phyloP scores from a whole-genome alignment of 2,888 invertebrate species.

The Cosmia pyralina region DNA sequence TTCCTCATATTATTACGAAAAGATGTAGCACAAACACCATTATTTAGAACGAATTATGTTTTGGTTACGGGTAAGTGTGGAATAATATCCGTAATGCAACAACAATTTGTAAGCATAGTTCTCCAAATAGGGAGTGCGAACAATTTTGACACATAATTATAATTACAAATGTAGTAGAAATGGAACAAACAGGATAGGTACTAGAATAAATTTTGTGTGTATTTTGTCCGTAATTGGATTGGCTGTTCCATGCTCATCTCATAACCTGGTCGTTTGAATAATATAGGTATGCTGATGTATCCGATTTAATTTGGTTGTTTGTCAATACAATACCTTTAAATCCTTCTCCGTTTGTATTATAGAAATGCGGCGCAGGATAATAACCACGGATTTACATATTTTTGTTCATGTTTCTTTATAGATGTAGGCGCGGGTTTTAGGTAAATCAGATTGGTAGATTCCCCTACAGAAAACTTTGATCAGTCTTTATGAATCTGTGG shows the following conservation, averaged over 20 bases:
- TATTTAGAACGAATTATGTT: constrained; percentile 37
- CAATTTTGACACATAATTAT: constrained; percentile 42
- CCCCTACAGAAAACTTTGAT: not conserved
- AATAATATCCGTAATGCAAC: constrained; percentile 18
- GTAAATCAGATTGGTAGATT: not conserved
- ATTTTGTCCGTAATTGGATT: constrained; percentile 64
- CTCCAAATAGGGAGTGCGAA: constrained; percentile 24
- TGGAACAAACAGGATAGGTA: constrained; percentile 62
- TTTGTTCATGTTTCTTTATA: not conserved
- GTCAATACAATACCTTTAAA: constrained; percentile 22
- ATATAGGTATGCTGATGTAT: constrained; percentile 28
- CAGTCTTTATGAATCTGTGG: not conserved
- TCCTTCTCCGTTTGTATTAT: not conserved
- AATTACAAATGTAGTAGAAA: constrained; percentile 63
- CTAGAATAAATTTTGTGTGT: constrained; percentile 60
- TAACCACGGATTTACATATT: constrained; percentile 7
- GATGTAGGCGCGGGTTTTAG: not conserved
- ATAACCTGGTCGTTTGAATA: constrained; percentile 47
- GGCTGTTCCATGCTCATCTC: constrained; percentile 28
- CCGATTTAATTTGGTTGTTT: constrained; percentile 39
- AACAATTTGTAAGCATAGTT: constrained; percentile 28
- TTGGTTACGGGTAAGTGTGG: constrained; percentile 12
- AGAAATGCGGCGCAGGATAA: not conserved
- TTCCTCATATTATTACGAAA: constrained; percentile 5
- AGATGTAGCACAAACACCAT: constrained; percentile 39